Evolutionary conservation across 1,140 invertebrate species (phyloP), one percentile per base, ranked within the genome.

Genomic region (Calephelis nemesis): DNA sequence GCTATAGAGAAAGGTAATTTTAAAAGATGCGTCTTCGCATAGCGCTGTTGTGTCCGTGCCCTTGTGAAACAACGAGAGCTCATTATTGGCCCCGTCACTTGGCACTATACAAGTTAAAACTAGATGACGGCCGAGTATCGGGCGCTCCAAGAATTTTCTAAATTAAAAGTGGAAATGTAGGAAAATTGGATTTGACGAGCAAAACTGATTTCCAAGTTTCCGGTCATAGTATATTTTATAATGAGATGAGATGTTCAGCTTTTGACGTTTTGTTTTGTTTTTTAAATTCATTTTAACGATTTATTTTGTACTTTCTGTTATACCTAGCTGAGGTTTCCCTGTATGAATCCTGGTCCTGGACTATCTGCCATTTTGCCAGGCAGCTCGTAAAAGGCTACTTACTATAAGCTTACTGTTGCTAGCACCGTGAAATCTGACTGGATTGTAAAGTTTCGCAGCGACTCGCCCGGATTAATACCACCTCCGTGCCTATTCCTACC

Each of bases 81-180:
- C 67, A 71, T 77, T 73, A 77, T 71, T 75, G 72, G 66, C 74
- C 19, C 40, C 65, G 71, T 71, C 76, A 73, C 72, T 75, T 69
- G 65, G 67, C 58, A 64, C 72, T 74, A 74, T 76, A 74, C 72
- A 74, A 75, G 69, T 78, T 75, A 73, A 75, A 74, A 68, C 67
- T 70, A 63, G 63, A 69, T 68, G 71, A 68, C 69, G 70, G 63
- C 63, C 67, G 68, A 62, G 70, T 62, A 69, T 71, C 67, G 68
- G 64, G 13, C 67, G 67, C 69, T 66, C 47, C 58, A 68, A 63
- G 73, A 73, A 67, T 72, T 67, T 69, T 62, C 69, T 74, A 65
- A 78, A 76, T 73, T 74, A 74, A 76, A 76, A 74, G 65, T 78
- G 70, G 72, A 75, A 75, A 77, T 73, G 69, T 73, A 73, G 62